Evolutionary conservation across 1,140 invertebrate species (phyloP).

Genomic region (Magallana gigas): DNA sequence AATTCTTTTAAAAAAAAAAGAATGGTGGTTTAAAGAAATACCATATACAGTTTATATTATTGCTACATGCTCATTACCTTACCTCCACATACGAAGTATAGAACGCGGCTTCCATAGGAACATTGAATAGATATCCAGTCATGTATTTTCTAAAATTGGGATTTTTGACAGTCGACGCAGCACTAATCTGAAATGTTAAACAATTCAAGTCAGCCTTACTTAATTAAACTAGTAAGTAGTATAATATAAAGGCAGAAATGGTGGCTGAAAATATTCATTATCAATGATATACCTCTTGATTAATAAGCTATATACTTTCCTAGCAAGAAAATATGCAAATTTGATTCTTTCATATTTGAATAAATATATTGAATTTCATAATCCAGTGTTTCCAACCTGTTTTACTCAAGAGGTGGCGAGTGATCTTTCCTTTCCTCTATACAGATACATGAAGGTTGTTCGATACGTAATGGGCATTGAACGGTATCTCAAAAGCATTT

Average conservation of each 20-base stretch:
- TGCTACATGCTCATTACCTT: constrained; percentile 62
- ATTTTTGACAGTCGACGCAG: neutral
- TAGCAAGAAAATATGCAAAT: neutral
- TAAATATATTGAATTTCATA: too few species aligned
- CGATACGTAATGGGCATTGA: too few species aligned
- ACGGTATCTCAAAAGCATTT: too few species aligned
- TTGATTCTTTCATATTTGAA: too few species aligned
- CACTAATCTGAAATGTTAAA: neutral
- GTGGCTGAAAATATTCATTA: constrained; percentile 63
- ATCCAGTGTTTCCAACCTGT: too few species aligned
- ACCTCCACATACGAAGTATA: constrained; percentile 78
- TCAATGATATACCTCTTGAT: constrained; percentile 60
- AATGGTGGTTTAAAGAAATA: neutral
- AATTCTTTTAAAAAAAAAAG: neutral
- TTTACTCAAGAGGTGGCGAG: too few species aligned
- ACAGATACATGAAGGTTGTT: too few species aligned
- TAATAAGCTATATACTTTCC: neutral
- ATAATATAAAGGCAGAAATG: constrained; percentile 74
- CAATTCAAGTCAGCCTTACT: constrained; percentile 56
- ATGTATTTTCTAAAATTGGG: constrained; percentile 1
- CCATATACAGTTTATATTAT: neutral
- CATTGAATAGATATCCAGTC: constrained; percentile 48
- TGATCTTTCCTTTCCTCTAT: too few species aligned
- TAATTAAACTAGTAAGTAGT: constrained; percentile 72
- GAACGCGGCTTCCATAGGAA: constrained; percentile 77